Evolutionary conservation across 2,797 vertebrate genomes (phyloP).

Genomic region (Apogon talboti): DNA sequence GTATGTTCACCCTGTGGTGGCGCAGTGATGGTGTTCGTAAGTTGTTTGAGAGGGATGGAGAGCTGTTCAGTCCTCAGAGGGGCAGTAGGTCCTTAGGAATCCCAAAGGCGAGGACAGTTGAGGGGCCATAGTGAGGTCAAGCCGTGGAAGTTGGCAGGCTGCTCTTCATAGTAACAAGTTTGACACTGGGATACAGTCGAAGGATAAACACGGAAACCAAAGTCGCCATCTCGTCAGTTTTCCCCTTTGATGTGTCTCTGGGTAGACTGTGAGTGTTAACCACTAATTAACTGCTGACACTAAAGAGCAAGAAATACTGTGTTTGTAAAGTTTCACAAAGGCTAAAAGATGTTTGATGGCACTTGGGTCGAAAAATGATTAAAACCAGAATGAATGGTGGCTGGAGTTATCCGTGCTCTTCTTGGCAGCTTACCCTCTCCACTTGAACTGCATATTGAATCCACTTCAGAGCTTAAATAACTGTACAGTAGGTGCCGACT

Average conservation of each 20-base stretch:
- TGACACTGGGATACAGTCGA: constrained; percentile 38
- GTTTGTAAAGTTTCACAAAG: constrained; percentile 76
- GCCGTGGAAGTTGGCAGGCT: constrained; percentile 45
- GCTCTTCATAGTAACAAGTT: constrained; percentile 36
- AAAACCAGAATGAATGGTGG: constrained; percentile 60
- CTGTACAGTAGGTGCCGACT: constrained; percentile 43
- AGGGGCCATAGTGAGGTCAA: constrained; percentile 35
- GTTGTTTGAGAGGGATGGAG: constrained; percentile 31
- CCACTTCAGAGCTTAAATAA: constrained; percentile 49
- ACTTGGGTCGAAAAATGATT: constrained; percentile 68
- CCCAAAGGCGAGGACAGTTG: constrained; percentile 41
- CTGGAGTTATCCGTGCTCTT: constrained; percentile 56
- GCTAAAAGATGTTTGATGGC: constrained; percentile 65
- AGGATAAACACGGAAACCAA: constrained; percentile 69
- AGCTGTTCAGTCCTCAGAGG: constrained; percentile 63
- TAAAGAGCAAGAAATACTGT: constrained; percentile 60
- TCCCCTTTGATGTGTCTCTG: constrained; percentile 77
- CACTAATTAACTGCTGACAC: constrained; percentile 82
- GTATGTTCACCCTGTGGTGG: constrained; percentile 2
- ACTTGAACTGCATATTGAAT: constrained; percentile 51
- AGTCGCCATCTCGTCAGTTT: constrained; percentile 75
- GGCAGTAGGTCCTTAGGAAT: constrained; percentile 76
- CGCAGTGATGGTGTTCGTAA: constrained; percentile 31
- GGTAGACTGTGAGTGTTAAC: constrained; percentile 75
- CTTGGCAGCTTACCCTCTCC: constrained; percentile 26